Evolutionary conservation across 2,888 invertebrate species (phyloP), one percentile per base, ranked within the genome.

Genomic region (Drosophila phalerata): DNA sequence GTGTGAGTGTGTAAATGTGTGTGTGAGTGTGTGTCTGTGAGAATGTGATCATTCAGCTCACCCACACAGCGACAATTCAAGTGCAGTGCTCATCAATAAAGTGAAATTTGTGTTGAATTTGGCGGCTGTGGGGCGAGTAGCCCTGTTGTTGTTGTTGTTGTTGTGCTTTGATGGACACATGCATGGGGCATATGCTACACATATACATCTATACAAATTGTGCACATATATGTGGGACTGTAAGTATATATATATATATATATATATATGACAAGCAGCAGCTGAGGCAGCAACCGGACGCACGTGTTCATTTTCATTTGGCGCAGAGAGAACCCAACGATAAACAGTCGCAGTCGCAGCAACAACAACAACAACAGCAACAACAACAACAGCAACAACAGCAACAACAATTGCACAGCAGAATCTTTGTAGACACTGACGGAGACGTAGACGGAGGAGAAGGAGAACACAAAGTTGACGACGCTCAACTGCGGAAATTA

Each of bases 261-360:
- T 25, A 25, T 51, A 57, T 57, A 57, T 22, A 56, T 13, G 45
- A 72, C 40, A 57, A 68, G 66, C 65, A 55, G 56, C 68, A 52
- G 61, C 51, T 79, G 73, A 76, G 76, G 77, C 73, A 77, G 78
- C 81, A 89, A 90, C 90, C 90, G 90, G 90, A 90, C 90, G 90
- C 90, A 90, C 90, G 90, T 90, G 90, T 90, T 90, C 90, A 90
- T 90, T 90, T 90, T 90, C 90, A 90, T 90, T 90, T 89, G 86
- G 83, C 87, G 85, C 88, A 83, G 62, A 69, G 45, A 77, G 86
- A 87, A 81, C 77, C 76, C 79, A 87, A 86, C 86, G 81, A 86
- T 81, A 86, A 90, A 88, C 78, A 80, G 81, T 68, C 71, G 73
- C 79, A 71, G 53, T 49, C 53, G 34, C 51, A 74, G 25, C 60